Evolutionary conservation across 1,140 invertebrate species (phyloP).

Genomic region (Oncopodura yosiiana): DNA sequence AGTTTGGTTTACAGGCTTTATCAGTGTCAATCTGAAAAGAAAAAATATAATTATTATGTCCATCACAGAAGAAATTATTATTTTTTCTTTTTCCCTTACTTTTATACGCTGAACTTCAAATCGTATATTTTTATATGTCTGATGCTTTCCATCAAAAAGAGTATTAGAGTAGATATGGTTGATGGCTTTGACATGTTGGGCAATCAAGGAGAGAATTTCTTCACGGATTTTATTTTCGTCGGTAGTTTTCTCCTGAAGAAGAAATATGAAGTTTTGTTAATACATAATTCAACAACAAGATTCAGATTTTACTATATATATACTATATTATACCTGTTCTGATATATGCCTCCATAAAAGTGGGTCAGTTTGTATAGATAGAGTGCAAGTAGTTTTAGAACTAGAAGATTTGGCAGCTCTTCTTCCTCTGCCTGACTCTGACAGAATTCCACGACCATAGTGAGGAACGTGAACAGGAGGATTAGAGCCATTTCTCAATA

Average conservation of each 20-base stretch:
- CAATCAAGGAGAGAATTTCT: slow-evolving; percentile 93
- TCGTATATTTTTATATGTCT: slow-evolving; percentile 73
- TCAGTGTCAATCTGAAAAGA: slow-evolving; percentile 73
- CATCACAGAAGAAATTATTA: background rate
- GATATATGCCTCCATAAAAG: slow-evolving; percentile 88
- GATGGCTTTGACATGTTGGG: slow-evolving; percentile 95
- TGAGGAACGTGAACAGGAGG: slow-evolving; percentile 5
- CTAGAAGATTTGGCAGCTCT: slow-evolving; percentile 53
- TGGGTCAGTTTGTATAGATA: slow-evolving; percentile 96
- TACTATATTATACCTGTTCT: slow-evolving; percentile 44
- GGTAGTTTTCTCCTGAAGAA: slow-evolving; percentile 37
- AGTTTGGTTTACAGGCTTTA: slow-evolving; percentile 57
- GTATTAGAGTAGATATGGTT: slow-evolving; percentile 96
- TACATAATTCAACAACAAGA: background rate
- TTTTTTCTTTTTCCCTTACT: slow-evolving; percentile 45
- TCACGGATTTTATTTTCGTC: slow-evolving; percentile 74
- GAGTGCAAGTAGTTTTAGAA: slow-evolving; percentile 71
- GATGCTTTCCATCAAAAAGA: slow-evolving; percentile 69
- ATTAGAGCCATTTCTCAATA: slow-evolving; percentile 3
- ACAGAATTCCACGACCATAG: slow-evolving; percentile 7
- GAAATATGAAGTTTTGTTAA: slow-evolving; percentile 4
- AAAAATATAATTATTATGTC: slow-evolving; percentile 11
- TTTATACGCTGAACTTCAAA: slow-evolving; percentile 96
- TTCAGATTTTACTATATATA: background rate
- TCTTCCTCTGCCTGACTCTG: slow-evolving; percentile 36